Conservation (phyloP, 2,113 vertebrate genomes). For the Zosterops japonicus region DNA sequence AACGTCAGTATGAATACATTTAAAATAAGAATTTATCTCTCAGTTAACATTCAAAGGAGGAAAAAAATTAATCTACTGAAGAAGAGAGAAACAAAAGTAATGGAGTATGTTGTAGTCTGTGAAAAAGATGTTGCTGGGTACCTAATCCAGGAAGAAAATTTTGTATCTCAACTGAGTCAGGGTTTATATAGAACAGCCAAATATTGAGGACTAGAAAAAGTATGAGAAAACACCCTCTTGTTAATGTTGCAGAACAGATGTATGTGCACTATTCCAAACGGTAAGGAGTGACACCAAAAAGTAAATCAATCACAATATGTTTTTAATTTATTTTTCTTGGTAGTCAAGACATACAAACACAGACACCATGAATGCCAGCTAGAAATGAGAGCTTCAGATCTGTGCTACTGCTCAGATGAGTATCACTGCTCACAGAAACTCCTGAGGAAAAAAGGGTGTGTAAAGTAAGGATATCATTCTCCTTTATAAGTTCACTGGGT, state of each 20-base stretch:
- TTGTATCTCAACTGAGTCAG: neutral
- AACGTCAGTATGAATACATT: neutral
- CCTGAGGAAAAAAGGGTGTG: neutral
- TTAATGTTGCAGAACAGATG: conserved; percentile 8
- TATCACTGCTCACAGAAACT: neutral
- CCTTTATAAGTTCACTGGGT: neutral
- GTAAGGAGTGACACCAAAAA: neutral
- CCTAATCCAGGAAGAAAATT: neutral
- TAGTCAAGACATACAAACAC: neutral
- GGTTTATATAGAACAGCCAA: neutral
- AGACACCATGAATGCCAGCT: neutral
- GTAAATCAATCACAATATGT: neutral
- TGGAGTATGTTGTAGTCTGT: neutral
- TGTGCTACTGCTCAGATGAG: neutral
- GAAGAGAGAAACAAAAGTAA: neutral
- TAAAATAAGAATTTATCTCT: conserved; percentile 10
- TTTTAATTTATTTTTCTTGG: neutral
- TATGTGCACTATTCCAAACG: neutral
- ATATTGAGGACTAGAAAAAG: neutral
- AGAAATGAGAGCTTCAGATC: neutral
- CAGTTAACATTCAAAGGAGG: neutral
- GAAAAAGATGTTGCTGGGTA: neutral
- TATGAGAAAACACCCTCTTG: neutral
- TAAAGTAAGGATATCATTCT: neutral
- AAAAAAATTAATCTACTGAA: neutral